A percentile compares a stretch with the other conserved stretches of the same genome.
These are phyloP conservation scores for Pao palembangensis DNA, from an alignment of 2,113 vertebrate species.

Conservation along the genomic window DNA sequence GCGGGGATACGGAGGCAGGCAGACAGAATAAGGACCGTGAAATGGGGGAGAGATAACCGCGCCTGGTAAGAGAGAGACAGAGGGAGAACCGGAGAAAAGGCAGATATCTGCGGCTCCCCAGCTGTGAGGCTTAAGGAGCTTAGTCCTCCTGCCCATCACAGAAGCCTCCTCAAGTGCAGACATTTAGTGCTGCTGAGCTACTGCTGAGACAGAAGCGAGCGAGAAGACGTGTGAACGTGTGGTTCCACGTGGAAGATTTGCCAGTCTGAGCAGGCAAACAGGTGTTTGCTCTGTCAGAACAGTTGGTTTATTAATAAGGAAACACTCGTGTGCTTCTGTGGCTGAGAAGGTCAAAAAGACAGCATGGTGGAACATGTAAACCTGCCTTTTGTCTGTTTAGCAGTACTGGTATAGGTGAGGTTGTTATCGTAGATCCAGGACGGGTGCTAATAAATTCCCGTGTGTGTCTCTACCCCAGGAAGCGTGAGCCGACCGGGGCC, in stretches of 20 bases:
- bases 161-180: slow-evolving; percentile 58
- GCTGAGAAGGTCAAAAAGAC: too few relatives aligned
- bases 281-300: too few relatives aligned
- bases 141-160: slow-evolving; percentile 58
- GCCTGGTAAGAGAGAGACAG: slow-evolving; percentile 30
- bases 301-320: too few relatives aligned
- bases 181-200: slow-evolving; percentile 48
- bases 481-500: slow-evolving; percentile 69
- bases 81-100: slow-evolving; percentile 47
- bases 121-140: slow-evolving; percentile 67
- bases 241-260: slow-evolving; percentile 7
- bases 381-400: too few relatives aligned
- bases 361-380: too few relatives aligned
- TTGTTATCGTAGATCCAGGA: not conserved
- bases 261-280: not conserved
- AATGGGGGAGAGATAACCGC: slow-evolving; percentile 48
- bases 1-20: slow-evolving; percentile 33
- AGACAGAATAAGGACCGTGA: slow-evolving; percentile 44
- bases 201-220: slow-evolving; percentile 35
- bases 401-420: not conserved
- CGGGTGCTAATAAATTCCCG: not conserved
- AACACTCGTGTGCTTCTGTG: too few relatives aligned
- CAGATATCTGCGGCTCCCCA: slow-evolving; percentile 65
- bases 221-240: slow-evolving; percentile 8
- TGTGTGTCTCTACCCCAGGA: slow-evolving; percentile 52